phyloP scores from a whole-genome alignment of 2,888 invertebrate species.

The Resseliella maxima region DNA sequence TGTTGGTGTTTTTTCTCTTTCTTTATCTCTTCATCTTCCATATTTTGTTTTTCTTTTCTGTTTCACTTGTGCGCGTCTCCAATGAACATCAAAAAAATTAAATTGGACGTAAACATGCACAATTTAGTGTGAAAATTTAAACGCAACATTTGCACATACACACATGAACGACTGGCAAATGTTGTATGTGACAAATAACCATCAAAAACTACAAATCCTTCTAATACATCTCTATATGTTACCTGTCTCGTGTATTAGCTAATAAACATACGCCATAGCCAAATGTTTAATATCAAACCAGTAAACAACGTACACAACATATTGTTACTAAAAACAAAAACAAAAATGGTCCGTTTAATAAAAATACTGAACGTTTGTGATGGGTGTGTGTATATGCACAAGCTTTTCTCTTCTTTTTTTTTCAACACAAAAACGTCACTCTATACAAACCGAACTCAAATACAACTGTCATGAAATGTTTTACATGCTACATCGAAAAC shows the following conservation, averaged over 20 bases:
- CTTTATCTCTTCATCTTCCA: not conserved
- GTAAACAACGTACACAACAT: no score
- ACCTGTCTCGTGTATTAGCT: conserved; percentile 28
- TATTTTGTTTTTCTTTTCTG: not conserved
- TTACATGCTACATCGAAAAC: no score
- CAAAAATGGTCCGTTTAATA: no score
- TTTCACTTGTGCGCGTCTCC: no score
- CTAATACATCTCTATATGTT: not conserved
- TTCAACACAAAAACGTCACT: no score
- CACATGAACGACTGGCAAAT: not conserved
- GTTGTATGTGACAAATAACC: not conserved
- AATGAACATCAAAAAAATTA: not conserved
- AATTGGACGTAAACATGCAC: not conserved
- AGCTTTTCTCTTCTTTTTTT: no score
- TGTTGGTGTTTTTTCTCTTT: not conserved
- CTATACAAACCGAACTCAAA: no score
- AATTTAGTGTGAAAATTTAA: not conserved
- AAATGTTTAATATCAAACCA: not conserved
- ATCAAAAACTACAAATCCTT: not conserved
- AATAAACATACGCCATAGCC: not conserved
- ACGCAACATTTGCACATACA: not conserved
- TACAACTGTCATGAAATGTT: no score
- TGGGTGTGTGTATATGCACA: no score
- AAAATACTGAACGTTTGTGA: no score
- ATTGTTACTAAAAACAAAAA: no score